phyloP scores from a whole-genome alignment of 2,888 invertebrate species.

The Plutella xylostella region DNA sequence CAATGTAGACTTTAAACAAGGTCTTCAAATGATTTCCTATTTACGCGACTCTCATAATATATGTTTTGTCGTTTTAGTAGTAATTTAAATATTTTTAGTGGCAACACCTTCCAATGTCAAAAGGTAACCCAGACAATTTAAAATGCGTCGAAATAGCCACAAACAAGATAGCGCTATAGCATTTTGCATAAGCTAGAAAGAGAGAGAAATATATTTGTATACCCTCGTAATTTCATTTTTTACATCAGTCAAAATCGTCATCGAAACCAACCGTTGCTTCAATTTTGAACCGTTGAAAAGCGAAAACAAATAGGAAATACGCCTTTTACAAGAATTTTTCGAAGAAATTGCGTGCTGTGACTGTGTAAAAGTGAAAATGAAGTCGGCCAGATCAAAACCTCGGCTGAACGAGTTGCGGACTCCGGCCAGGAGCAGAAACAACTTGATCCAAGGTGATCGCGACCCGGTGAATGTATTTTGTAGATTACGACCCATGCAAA shows the following conservation, averaged over 20 bases:
- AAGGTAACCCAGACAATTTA: background rate
- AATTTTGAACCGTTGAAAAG: conserved; percentile 36
- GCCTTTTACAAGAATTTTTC: conserved; percentile 21
- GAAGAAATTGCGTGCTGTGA: conserved; percentile 5
- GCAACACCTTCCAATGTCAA: background rate
- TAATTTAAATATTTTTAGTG: too few relatives aligned
- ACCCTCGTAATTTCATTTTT: background rate
- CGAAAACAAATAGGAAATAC: conserved; percentile 21
- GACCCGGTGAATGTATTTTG: conserved; percentile 93
- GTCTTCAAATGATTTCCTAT: too few relatives aligned
- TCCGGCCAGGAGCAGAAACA: conserved; percentile 55
- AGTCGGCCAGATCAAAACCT: conserved; percentile 58
- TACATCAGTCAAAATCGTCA: background rate
- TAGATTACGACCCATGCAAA: conserved; percentile 82
- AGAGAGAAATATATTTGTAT: background rate
- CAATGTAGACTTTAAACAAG: too few relatives aligned
- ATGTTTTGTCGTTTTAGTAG: too few relatives aligned
- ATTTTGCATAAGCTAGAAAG: background rate
- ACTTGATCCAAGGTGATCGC: conserved; percentile 46
- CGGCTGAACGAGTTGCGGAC: conserved; percentile 56
- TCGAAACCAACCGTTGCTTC: conserved; percentile 47
- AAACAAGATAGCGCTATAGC: background rate
- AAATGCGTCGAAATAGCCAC: background rate
- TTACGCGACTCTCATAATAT: too few relatives aligned
- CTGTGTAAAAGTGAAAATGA: conserved; percentile 30